Evolutionary conservation across 2,113 vertebrate genomes (phyloP), one percentile per base, ranked within the genome.

Genomic region (Cyanoliseus patagonus): DNA sequence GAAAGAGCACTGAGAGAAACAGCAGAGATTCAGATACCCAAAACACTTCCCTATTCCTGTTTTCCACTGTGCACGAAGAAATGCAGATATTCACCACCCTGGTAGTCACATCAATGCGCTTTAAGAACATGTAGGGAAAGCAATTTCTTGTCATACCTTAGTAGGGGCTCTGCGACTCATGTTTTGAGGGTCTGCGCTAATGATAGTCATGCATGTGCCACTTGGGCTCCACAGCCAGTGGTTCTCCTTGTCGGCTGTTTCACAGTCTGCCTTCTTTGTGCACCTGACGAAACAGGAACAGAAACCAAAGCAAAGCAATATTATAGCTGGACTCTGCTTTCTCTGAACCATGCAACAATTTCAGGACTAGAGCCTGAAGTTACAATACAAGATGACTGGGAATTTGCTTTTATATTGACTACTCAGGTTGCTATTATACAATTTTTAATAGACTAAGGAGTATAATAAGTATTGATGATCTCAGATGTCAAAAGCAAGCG

Each of bases 181-280:
- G 85, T 99, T 99, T 30, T 97, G 98, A 3, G 99, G 99, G 7
- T 95, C 17, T 61, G 98, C 99, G 51, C 94, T 93, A 23, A 97
- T 47, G 87, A 99, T 87, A 70, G 98, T 79, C 47, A 99, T 97
- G 18, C 99, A 99, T 37, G 97, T 84, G 85, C 98, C 97, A 27
- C 95, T 63, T 27, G 98, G 98, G 68, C 99, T 99, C 99, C 99
- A 99, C 37, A 99, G 96, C 99, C 99, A 99, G 63, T 99, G 98
- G 88, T 98, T 98, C 1, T 94, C 63, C 89, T 98, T 98, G 24
- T 51, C 62, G 0, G 98, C 98, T 87, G 98, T 93, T 7, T 22
- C 66, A 86, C 99, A 99, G 37, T 99, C 98, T 6, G 90, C 83
- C 96, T 97, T 99, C 96, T 98, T 98, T 93, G 98, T 98, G 90